Percentiles rank a stretch among this genome's conserved stretches.
These are phyloP conservation scores for Chauna torquata DNA, from an alignment of 2,113 vertebrate species.

Conservation along the genomic window DNA sequence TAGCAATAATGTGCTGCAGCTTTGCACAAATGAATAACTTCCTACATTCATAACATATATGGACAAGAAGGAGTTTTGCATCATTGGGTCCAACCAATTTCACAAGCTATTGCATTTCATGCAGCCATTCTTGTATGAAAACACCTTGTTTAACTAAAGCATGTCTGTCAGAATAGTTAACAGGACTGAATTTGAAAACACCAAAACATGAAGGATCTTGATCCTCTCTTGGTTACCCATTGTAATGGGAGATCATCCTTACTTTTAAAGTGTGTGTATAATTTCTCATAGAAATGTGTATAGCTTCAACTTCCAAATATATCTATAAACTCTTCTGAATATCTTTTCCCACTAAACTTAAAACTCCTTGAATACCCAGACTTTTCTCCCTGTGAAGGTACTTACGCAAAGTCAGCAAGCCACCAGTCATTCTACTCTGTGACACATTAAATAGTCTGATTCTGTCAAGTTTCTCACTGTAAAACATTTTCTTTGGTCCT, in stretches of 20 bases:
- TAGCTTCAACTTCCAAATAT: background rate
- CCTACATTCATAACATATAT: background rate
- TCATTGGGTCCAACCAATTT: background rate
- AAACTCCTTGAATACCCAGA: background rate
- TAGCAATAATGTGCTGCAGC: background rate
- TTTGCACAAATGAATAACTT: background rate
- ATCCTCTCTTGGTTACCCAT: background rate
- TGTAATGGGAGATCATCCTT: background rate
- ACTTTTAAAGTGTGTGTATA: background rate
- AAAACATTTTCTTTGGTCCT: background rate
- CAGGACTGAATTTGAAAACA: background rate
- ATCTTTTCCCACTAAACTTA: background rate
- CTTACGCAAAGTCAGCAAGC: background rate
- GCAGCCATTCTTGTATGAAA: background rate
- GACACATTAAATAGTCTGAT: background rate
- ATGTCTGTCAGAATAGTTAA: background rate
- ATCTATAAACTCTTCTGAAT: background rate
- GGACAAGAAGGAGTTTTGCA: background rate
- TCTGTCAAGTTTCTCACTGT: background rate
- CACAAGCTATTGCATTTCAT: background rate
- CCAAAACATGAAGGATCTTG: background rate
- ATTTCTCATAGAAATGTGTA: background rate
- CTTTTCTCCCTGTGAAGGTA: background rate
- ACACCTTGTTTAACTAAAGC: background rate
- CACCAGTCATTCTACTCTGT: background rate